Evolutionary conservation across 2,888 invertebrate genomes (phyloP).

Genomic region (Pollenia griseotomentosa): DNA sequence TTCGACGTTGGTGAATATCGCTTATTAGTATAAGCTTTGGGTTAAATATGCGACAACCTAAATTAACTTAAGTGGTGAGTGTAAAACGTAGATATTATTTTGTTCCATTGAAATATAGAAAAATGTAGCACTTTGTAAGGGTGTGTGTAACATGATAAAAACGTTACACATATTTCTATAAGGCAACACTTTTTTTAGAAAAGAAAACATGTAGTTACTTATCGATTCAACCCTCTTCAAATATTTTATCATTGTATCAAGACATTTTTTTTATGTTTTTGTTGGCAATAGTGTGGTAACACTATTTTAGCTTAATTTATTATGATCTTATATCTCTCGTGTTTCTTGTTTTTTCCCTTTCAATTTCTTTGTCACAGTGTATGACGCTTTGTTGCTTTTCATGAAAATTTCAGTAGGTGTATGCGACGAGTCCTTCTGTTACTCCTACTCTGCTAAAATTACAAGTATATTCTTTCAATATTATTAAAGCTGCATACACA

Average conservation of each 20-base stretch:
- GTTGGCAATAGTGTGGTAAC: constrained; percentile 72
- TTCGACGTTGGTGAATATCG: too few relatives aligned
- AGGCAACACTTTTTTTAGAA: too few relatives aligned
- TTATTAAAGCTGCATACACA: constrained; percentile 17
- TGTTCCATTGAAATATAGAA: too few relatives aligned
- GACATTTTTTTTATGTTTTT: constrained; percentile 9
- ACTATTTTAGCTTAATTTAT: constrained; percentile 79
- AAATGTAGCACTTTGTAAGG: too few relatives aligned
- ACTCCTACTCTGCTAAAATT: neutral
- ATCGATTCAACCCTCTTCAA: neutral
- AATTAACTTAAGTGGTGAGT: too few relatives aligned
- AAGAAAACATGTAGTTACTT: neutral
- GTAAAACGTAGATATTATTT: too few relatives aligned
- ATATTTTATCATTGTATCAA: constrained; percentile 28
- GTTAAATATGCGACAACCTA: too few relatives aligned
- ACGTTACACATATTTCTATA: too few relatives aligned
- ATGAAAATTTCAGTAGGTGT: constrained; percentile 37
- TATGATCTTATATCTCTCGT: constrained; percentile 73
- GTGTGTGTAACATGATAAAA: too few relatives aligned
- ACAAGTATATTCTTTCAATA: constrained; percentile 26
- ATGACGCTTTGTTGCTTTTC: constrained; percentile 23
- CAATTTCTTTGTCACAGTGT: constrained; percentile 9
- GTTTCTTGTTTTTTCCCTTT: constrained; percentile 37
- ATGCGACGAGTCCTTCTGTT: constrained; percentile 14
- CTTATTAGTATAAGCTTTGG: too few relatives aligned